These are phyloP conservation scores for Rissa tridactyla DNA, from an alignment of 2,113 vertebrate species.

Conservation along the genomic window DNA sequence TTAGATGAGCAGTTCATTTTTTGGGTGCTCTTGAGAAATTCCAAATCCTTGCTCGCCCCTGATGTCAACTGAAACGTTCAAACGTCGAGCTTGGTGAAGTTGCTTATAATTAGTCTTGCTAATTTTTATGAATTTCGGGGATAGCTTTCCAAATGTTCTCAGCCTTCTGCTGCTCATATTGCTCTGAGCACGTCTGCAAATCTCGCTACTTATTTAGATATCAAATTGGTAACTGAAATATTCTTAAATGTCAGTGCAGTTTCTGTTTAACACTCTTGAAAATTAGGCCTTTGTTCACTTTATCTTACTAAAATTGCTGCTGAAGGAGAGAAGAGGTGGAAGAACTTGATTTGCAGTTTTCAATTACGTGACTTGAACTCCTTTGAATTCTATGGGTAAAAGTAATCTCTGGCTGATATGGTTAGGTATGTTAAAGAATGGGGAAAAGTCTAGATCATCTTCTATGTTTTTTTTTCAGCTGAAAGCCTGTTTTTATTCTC, in stretches of 20 bases:
- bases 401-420: neutral
- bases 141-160: conserved; percentile 41
- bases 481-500: neutral
- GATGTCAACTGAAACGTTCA: neutral
- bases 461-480: neutral
- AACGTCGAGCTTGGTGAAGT: neutral
- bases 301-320: neutral
- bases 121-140: conserved; percentile 18
- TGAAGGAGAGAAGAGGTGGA: neutral
- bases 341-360: neutral
- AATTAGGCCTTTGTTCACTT: conserved; percentile 13
- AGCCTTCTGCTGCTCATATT: conserved; percentile 44
- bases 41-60: neutral
- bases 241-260: conserved; percentile 36
- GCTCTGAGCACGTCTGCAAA: neutral
- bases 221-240: conserved; percentile 37
- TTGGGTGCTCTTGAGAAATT: neutral
- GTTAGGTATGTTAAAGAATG: neutral
- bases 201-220: conserved; percentile 1
- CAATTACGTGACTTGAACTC: neutral
- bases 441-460: neutral
- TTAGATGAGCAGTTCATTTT: neutral
- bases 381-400: neutral
- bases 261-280: conserved; percentile 1
- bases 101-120: conserved; percentile 44